phyloP scores from a whole-genome alignment of 2,888 invertebrate species.

The Gisinianus flammeolus region DNA sequence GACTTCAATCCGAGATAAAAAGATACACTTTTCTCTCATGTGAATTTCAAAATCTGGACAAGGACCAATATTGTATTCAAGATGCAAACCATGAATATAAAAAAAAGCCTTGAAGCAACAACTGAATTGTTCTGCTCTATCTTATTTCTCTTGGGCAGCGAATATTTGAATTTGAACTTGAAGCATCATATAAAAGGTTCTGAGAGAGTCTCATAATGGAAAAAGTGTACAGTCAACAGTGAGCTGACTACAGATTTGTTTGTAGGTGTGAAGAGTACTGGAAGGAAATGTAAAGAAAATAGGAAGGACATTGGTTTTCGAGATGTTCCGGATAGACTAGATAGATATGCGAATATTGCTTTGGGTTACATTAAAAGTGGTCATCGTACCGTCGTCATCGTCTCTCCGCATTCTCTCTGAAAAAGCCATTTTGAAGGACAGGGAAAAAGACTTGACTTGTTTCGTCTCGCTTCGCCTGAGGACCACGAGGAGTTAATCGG shows the following conservation, averaged over 20 bases:
- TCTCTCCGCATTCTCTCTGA: constrained; percentile 3
- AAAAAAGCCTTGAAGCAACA: background rate
- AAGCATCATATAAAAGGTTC: too few relatives aligned
- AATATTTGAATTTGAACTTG: too few relatives aligned
- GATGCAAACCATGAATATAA: background rate
- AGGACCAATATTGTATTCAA: background rate
- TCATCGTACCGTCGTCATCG: background rate
- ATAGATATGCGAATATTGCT: constrained; percentile 6
- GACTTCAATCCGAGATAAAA: too few relatives aligned
- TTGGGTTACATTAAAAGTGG: constrained; percentile 21
- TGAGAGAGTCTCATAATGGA: background rate
- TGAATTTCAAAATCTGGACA: background rate
- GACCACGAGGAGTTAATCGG: constrained; percentile 53
- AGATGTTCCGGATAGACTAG: background rate
- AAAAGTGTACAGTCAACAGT: background rate
- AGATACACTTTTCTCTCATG: too few relatives aligned
- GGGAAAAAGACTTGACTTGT: constrained; percentile 35
- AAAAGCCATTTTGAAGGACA: constrained; percentile 23
- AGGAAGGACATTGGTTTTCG: too few relatives aligned
- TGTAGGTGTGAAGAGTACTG: background rate
- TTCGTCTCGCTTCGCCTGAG: constrained; percentile 19
- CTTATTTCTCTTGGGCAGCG: background rate
- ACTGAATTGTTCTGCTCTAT: background rate
- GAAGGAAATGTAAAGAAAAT: too few relatives aligned
- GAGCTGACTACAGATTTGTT: background rate